Base-by-base conservation (phyloP, 2,888 invertebrate species). In the Sarcophaga rosellei region DNA sequence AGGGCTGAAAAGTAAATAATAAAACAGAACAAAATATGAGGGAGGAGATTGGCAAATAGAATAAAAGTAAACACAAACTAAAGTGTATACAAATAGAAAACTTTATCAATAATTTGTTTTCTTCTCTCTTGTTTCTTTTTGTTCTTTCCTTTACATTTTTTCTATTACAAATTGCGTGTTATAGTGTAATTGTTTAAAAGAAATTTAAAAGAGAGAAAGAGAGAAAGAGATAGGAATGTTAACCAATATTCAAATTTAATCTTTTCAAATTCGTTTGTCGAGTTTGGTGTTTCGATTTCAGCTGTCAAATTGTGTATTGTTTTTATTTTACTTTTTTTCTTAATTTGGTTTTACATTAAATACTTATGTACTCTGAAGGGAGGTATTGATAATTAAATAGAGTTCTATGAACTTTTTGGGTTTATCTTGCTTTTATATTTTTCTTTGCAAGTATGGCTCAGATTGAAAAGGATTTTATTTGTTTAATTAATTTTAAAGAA, bases 11-110 rank as follows among this genome's bases (percentile, higher is more conserved):
- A 35, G 35, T 35, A 35, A 35, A 35, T 35, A 35, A 35, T 35
- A 35, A 35, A 35, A 35, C 35, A 10, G 8, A 35, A 10, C 2
- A 35, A 35, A 35, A 35, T 8, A 35, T 35, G 35, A 2, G 35
- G 35, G 8, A 35, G 35, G 8, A 35, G 8, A 35, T 0, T 35
- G 35, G 35, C 10, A 35, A 35, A 35, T 53, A 17, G 53, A 53
- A 17, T 53, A 20, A 63, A 21, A 47, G 62, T 44, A 65, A 78
- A 78, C 17, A 66, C 47, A 53, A 68, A 11, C 8, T n/a, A 74
- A 84, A 47, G 65, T 75, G 70, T 59, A 47, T 61, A 57, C 15
- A 78, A 72, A 68, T 65, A 12, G 70, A 44, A 75, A 79, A 84
- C 21, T 47, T 80, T 72, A 53, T 72, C 53, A 72, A 57, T 62